phyloP scores from a whole-genome alignment of 2,888 invertebrate genomes.

The Rhopalosiphum nymphaeae region DNA sequence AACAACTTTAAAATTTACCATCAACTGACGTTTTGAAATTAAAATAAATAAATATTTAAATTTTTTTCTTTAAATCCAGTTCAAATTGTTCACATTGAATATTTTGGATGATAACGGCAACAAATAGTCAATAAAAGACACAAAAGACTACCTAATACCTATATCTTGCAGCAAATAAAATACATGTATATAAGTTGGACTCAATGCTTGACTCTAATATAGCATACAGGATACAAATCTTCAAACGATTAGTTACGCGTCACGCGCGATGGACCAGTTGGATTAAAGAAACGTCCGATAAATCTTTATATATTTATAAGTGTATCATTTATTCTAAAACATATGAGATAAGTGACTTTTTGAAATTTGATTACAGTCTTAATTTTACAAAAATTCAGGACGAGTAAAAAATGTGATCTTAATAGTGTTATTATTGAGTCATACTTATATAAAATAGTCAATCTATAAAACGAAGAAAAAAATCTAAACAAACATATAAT shows the following conservation, averaged over 20 bases:
- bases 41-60: neutral
- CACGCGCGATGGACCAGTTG: neutral
- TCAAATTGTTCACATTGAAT: neutral
- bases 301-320: neutral
- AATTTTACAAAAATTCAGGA: neutral
- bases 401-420: neutral
- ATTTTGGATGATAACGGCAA: neutral
- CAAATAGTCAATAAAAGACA: neutral
- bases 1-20: neutral
- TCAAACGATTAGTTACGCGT: constrained; percentile 28
- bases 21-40: neutral
- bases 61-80: neutral
- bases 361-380: neutral
- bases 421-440: neutral
- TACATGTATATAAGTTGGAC: neutral
- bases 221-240: neutral
- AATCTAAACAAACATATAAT: neutral
- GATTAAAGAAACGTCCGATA: constrained; percentile 29
- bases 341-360: neutral
- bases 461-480: neutral
- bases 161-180: neutral
- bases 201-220: neutral
- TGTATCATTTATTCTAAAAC: neutral
- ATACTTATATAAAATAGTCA: neutral
- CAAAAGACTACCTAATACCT: neutral